A percentile compares a stretch with the other conserved stretches of the same genome.
Evolutionary conservation across 2,888 invertebrate species (phyloP).

Genomic region (Acleris holmiana): DNA sequence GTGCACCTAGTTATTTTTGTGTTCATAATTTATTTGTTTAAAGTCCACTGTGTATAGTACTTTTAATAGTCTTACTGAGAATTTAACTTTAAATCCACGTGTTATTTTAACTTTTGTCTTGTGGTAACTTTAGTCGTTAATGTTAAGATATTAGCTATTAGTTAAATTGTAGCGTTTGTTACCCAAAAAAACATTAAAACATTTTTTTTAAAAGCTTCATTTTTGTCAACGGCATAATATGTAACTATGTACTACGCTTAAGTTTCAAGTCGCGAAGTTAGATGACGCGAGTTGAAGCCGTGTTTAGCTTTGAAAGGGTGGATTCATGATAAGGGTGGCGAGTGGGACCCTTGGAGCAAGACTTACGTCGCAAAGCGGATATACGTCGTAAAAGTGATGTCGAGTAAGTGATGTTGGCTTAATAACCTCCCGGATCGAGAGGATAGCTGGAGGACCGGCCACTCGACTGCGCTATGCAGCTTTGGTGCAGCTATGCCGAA

Average conservation of each 20-base stretch:
- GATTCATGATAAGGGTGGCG: conserved; percentile 53
- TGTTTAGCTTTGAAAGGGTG: conserved; percentile 47
- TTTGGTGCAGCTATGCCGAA: not conserved
- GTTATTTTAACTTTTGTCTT: no score
- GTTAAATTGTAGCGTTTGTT: no score
- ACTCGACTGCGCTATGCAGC: not conserved
- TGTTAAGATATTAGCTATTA: no score
- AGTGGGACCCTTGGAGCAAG: conserved; percentile 50
- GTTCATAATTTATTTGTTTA: no score
- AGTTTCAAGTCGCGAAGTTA: conserved; percentile 21
- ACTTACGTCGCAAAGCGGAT: conserved; percentile 58
- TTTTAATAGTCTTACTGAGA: no score
- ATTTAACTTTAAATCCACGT: no score
- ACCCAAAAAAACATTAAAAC: no score
- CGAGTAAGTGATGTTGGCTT: conserved; percentile 54
- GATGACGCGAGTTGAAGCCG: conserved; percentile 28
- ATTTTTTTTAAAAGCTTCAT: no score
- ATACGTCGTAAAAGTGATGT: conserved; percentile 63
- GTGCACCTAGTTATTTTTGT: no score
- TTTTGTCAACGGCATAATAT: not conserved
- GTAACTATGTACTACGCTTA: conserved; percentile 3
- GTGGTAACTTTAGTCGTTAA: no score
- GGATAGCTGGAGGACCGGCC: conserved; percentile 26
- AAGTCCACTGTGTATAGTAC: no score
- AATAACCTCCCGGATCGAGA: conserved; percentile 44